Base-by-base conservation (phyloP, 2,888 invertebrate genomes). In the Zaprionus obscuricornis region DNA sequence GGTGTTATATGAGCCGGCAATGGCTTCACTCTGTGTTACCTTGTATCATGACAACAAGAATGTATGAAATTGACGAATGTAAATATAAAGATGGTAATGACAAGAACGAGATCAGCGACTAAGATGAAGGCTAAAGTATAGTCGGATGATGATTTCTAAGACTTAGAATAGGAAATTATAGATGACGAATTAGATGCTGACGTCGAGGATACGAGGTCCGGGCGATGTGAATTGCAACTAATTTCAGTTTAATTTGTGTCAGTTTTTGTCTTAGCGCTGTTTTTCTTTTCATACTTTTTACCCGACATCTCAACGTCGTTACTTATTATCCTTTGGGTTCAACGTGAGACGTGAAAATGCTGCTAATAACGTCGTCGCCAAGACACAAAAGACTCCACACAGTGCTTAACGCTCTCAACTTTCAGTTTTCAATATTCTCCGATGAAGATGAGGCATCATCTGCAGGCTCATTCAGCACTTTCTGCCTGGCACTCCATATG, bases 231-330 rank as follows among this genome's bases (percentile, higher is more conserved):
- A 77, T 79, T 84, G 78, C 75, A 85, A 81, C 81, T 81, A 81
- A 81, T 81, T 81, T 81, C 82, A 74, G 79, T 78, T 85, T 81
- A 81, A 85, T 85, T 85, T 85, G 85, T 82, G 85, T 85, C 81
- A 78, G 78, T 74, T 74, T 60, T 73, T 64, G 68, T 56, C 71
- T 74, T 58, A 60, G 57, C 52, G 45, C 11, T 52, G 64, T 60
- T 69, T 74, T 82, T 78, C 66, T 73, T 74, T 84, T 75, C 75
- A 64, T 71, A 65, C 77, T 70, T 66, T 43, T 51, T 33, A 8
- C 31, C 49, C 18, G 31, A 7, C 24, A 31, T 13, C 43, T 51
- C 63, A 49, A 20, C 66, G 56, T 63, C 68, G 63, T 72, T 78
- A 69, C 72, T 81, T 76, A 74, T 71, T 74, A 68, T 78, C 78